phyloP scores from a whole-genome alignment of 2,888 invertebrate species.

The Eueremaeus valkanovi region DNA sequence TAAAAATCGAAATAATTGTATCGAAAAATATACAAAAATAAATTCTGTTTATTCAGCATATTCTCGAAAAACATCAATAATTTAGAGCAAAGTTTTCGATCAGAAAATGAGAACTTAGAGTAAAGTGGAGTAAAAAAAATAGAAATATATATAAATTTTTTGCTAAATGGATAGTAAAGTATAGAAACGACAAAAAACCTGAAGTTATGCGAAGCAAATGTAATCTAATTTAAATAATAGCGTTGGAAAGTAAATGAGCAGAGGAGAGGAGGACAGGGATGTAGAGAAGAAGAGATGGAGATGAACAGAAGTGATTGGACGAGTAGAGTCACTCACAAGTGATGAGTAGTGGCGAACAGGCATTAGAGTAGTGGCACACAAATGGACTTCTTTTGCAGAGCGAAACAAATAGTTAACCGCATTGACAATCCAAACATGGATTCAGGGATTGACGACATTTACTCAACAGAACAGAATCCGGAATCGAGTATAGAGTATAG shows the following conservation, averaged over 20 bases:
- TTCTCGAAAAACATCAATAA: background rate
- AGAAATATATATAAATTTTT: background rate
- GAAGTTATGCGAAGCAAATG: background rate
- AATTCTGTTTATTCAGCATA: conserved; percentile 2
- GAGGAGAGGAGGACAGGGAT: background rate
- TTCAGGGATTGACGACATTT: background rate
- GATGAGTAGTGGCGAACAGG: background rate
- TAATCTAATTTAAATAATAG: conserved; percentile 29
- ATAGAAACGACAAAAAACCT: background rate
- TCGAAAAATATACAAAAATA: too few relatives aligned
- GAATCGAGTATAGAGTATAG: too few relatives aligned
- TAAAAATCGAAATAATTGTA: background rate
- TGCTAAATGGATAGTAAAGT: conserved; percentile 1
- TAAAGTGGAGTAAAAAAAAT: background rate
- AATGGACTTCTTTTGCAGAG: conserved; percentile 6
- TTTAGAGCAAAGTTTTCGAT: conserved; percentile 1
- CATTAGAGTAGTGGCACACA: background rate
- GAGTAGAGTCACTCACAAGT: conserved; percentile 8
- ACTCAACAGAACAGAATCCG: conserved; percentile 8
- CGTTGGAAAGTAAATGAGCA: background rate
- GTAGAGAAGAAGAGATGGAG: background rate
- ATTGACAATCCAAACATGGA: conserved; percentile 1
- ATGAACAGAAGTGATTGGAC: background rate
- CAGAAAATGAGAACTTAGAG: conserved; percentile 1
- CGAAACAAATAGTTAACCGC: conserved; percentile 1